Evolutionary conservation across 2,888 invertebrate species (phyloP), one percentile per base, ranked within the genome.

Genomic region (Yponomeuta evonymella): DNA sequence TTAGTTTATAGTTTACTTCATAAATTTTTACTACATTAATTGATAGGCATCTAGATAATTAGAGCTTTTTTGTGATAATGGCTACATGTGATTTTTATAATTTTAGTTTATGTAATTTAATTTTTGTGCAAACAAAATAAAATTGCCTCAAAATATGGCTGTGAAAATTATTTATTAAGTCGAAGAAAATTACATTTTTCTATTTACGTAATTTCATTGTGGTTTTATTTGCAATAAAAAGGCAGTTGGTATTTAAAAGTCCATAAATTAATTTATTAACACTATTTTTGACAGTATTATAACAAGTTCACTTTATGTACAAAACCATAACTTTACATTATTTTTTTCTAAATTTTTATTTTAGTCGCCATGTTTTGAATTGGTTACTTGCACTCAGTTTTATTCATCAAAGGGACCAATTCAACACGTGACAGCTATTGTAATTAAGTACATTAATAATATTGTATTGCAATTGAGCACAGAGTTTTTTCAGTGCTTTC

Each of bases 241-340:
- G 78, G 76, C 78, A 77, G 80, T 75, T 75, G 43, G 33, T 58
- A 10, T 51, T 75, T 78, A 88, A 90, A 91, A 91, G 88, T 89
- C 86, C 88, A 90, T 91, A 90, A 89, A 88, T 90, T 91, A 89
- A 86, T 90, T 90, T 88, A 90, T 88, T 90, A 90, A 88, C 85
- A 86, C 91, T 90, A 90, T 89, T 81, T 83, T 81, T 83, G 87
- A 88, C 87, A 89, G 88, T 88, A 88, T 87, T 83, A 84, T 89
- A 90, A 91, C 89, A 89, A 89, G 84, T 84, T 36, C 79, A 79
- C 84, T 81, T 80, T 91, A 90, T 90, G 85, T 91, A 90, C 90
- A 91, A 90, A 90, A 88, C 79, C 75, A 81, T 72, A 72, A 75
- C 73, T 75, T 74, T 73, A 67, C 62, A 64, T 58, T 58, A 63